Percentiles rank a stretch among this genome's conserved stretches.
Evolutionary conservation across 2,888 invertebrate species (phyloP).

Genomic region (Drosophila meridiana): DNA sequence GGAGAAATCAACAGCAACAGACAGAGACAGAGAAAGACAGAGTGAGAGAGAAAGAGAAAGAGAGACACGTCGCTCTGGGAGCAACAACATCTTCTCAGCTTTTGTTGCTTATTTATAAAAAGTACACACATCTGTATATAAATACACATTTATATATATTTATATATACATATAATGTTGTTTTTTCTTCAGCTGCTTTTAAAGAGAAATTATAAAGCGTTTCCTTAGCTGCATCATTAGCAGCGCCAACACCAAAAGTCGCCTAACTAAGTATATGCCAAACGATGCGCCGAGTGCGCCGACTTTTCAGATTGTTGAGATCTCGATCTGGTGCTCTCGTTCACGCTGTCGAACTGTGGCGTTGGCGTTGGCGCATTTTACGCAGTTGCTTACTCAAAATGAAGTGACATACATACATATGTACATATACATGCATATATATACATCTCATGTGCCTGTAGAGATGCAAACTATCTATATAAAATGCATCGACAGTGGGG

Average conservation of each 20-base stretch:
- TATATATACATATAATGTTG: constrained; percentile 10
- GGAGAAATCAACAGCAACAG: constrained; percentile 53
- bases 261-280: constrained; percentile 72
- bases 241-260: constrained; percentile 84
- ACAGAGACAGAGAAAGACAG: constrained; percentile 8
- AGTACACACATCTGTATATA: constrained; percentile 25
- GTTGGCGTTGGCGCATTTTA: constrained; percentile 78
- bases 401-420: constrained; percentile 33
- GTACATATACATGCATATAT: constrained; percentile 24
- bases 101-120: constrained; percentile 65
- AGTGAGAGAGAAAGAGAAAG: constrained; percentile 1
- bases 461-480: constrained; percentile 67
- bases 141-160: constrained; percentile 3
- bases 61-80: constrained; percentile 39
- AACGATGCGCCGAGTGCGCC: constrained; percentile 40
- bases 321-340: constrained; percentile 37
- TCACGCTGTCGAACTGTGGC: constrained; percentile 49
- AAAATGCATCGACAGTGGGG: constrained; percentile 73
- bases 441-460: constrained; percentile 44
- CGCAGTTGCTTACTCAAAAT: constrained; percentile 78
- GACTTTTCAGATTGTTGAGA: constrained; percentile 44
- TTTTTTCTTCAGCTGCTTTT: constrained; percentile 53
- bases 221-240: constrained; percentile 84
- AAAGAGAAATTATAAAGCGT: constrained; percentile 84
- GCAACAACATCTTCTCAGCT: constrained; percentile 67